Conservation (phyloP, 2,888 invertebrate species). For the Sphinx pinastri region DNA sequence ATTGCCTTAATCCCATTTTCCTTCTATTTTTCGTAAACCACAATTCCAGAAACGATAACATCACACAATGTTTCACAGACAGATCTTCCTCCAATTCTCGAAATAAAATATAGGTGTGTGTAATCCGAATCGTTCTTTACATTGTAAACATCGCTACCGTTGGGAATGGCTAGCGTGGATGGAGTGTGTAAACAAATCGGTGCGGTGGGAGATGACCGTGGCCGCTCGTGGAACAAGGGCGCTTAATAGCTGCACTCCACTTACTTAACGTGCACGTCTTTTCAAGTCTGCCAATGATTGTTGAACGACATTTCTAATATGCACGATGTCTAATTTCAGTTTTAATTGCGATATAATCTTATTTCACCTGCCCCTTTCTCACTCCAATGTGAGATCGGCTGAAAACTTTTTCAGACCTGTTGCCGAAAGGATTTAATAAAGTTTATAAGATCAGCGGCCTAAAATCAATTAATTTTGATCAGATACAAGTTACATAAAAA, state of each 20-base stretch:
- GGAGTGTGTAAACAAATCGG: constrained; percentile 18
- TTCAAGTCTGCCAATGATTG: background rate
- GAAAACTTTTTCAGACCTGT: too few species aligned
- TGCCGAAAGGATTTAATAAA: too few species aligned
- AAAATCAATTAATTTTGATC: too few species aligned
- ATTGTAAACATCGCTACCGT: background rate
- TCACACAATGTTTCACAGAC: background rate
- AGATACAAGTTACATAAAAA: too few species aligned
- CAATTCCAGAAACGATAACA: background rate
- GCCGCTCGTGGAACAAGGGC: background rate
- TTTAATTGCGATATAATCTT: too few species aligned
- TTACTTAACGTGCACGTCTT: background rate
- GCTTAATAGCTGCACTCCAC: constrained; percentile 17
- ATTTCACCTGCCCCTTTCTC: too few species aligned
- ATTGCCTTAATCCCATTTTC: background rate
- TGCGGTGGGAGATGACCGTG: background rate
- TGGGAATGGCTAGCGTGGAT: constrained; percentile 7
- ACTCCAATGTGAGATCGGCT: too few species aligned
- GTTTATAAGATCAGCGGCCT: too few species aligned
- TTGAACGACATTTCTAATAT: background rate
- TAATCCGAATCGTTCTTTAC: background rate
- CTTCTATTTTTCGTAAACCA: background rate
- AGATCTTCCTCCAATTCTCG: background rate
- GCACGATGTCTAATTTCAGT: too few species aligned
- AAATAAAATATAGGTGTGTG: constrained; percentile 12